Base-by-base conservation (phyloP, 2,797 vertebrate species). In the Borostomias antarcticus region DNA sequence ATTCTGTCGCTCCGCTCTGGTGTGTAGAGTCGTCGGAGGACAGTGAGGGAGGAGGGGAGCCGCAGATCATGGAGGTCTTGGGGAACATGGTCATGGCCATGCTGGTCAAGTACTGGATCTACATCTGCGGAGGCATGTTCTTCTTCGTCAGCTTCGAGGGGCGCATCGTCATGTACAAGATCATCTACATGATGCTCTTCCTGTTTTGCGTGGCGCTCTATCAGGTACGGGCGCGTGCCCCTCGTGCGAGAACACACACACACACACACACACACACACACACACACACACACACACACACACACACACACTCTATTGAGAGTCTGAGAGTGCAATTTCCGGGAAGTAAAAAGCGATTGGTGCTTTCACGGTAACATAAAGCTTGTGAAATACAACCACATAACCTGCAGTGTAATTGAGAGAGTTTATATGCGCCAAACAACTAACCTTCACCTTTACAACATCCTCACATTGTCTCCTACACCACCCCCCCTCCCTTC, bases 121-220 rank as follows among this genome's bases (percentile, higher is more conserved):
- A 99, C 28, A 91, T 99, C 79, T 98, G 97, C 1, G 94, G 98
- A 1, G 96, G 96, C 80, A 99, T 99, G 98, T 99, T 99, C 94
- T 99, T 99, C 93, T 92, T 99, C 1, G 98, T 99, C 90, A 99
- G 96, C 93, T 98, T 99, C 47, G 96, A 99, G 85, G 98, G 97
- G 50, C 91, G 88, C 76, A 95, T 96, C 3, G 97, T 96, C 86
- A 95, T 98, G 93, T 99, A 99, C 91, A 99, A 99, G 91, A 98
- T 99, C 88, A 94, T 99, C 93, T 99, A 99, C 88, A 99, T 99
- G 98, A 95, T 99, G 93, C 92, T 99, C 75, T 96, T 98, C 80
- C 95, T 99, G 57, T 96, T 94, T 89, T 98, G 95, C 32, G 96
- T 99, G 82, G 96, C 94, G 5, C 87, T 99, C 30, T 99, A 99